These are phyloP conservation scores for Aspidoscelis tigris DNA, from an alignment of 2,113 vertebrate species.

Conservation along the genomic window DNA sequence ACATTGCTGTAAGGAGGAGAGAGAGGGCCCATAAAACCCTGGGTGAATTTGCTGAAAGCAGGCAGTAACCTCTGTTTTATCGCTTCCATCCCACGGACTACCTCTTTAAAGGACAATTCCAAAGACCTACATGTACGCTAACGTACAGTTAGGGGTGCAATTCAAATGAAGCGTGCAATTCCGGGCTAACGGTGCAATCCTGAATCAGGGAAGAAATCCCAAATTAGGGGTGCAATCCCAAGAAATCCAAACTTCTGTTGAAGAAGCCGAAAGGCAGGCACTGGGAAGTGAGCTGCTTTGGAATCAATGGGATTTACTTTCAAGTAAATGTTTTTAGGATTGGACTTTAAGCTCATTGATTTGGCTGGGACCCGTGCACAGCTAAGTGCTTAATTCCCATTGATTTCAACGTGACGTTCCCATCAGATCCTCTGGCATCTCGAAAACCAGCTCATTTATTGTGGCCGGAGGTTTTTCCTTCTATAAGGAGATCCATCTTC, in stretches of 20 bases:
- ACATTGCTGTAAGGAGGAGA: too few relatives aligned
- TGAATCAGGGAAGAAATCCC: too few relatives aligned
- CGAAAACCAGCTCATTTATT: neutral
- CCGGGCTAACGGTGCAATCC: too few relatives aligned
- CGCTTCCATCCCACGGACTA: too few relatives aligned
- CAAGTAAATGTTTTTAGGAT: constrained; percentile 15
- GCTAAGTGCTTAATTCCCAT: constrained; percentile 28
- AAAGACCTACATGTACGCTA: neutral
- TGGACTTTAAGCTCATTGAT: constrained; percentile 24
- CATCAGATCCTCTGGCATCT: neutral
- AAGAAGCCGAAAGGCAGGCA: neutral
- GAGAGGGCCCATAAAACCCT: too few relatives aligned
- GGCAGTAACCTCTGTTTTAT: too few relatives aligned
- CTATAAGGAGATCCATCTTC: constrained; percentile 13
- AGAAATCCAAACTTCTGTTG: too few relatives aligned
- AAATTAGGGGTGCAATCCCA: too few relatives aligned
- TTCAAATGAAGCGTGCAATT: too few relatives aligned
- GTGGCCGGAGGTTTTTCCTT: neutral
- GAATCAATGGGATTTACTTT: constrained; percentile 23
- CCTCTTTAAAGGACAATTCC: neutral
- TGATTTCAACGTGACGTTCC: constrained; percentile 1
- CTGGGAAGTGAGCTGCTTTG: neutral
- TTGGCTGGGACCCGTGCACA: neutral
- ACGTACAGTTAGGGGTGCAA: neutral
- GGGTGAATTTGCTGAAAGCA: too few relatives aligned